These are phyloP conservation scores for Macquaria australasica DNA, from an alignment of 2,113 vertebrate species.

Conservation along the genomic window DNA sequence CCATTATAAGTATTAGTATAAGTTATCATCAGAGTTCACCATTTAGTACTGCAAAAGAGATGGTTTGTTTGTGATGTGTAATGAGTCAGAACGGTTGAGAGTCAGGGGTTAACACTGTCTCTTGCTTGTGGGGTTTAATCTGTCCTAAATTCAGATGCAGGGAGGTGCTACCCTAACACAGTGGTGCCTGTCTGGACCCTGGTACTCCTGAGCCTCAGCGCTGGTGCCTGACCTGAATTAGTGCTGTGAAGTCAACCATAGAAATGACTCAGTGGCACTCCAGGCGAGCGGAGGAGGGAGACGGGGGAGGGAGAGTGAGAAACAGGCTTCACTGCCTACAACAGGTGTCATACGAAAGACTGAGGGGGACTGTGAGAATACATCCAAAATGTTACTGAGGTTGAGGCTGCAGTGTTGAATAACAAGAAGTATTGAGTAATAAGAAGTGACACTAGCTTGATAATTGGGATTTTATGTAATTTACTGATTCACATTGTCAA, in stretches of 20 bases:
- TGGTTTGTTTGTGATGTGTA: background rate
- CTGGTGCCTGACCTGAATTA: conserved; percentile 68
- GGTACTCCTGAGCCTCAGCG: conserved; percentile 52
- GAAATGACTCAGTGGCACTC: conserved; percentile 55
- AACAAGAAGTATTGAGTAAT: too few relatives aligned
- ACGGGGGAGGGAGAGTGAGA: conserved; percentile 11
- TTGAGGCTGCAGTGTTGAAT: background rate
- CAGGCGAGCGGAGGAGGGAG: conserved; percentile 4
- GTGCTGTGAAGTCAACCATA: conserved; percentile 64
- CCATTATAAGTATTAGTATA: background rate
- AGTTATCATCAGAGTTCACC: background rate
- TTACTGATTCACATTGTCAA: background rate
- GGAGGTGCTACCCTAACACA: conserved; percentile 48
- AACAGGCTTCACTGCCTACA: conserved; percentile 5
- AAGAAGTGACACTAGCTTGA: background rate
- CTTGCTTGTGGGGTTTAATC: conserved; percentile 56
- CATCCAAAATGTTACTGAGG: background rate
- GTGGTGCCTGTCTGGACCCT: conserved; percentile 60
- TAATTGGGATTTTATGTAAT: background rate
- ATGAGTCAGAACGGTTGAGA: background rate
- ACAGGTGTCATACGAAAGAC: conserved; percentile 3
- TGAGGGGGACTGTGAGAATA: background rate
- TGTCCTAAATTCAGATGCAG: conserved; percentile 54
- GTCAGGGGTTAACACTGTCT: conserved; percentile 51
- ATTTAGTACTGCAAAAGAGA: background rate